phyloP scores from a whole-genome alignment of 1,140 invertebrate genomes.

The Mercenaria mercenaria region DNA sequence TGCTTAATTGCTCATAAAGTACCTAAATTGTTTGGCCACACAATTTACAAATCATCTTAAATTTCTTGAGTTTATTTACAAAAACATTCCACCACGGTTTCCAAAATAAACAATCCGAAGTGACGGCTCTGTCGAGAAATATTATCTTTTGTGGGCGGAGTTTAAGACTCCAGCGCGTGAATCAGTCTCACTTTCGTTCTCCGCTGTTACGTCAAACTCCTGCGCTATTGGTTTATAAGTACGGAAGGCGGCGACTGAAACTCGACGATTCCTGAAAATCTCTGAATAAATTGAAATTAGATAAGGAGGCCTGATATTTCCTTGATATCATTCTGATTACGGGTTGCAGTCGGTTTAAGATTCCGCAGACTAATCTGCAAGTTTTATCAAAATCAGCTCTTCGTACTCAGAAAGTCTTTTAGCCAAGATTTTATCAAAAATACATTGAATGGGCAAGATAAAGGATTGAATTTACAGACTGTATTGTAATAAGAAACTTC shows the following conservation, averaged over 20 bases:
- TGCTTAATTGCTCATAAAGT: constrained; percentile 58
- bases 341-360: neutral
- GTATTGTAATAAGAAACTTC: constrained; percentile 41
- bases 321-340: constrained; percentile 63
- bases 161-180: neutral
- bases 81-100: constrained; percentile 56
- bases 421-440: constrained; percentile 39
- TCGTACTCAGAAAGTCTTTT: neutral
- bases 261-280: constrained; percentile 34
- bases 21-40: constrained; percentile 63
- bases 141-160: constrained; percentile 8
- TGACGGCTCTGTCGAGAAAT: constrained; percentile 19
- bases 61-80: constrained; percentile 64
- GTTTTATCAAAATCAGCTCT: constrained; percentile 28
- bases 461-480: constrained; percentile 37
- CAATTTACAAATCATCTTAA: constrained; percentile 58
- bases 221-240: neutral
- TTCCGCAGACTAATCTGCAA: constrained; percentile 34
- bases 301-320: constrained; percentile 48
- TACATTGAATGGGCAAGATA: constrained; percentile 40
- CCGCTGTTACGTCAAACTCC: neutral
- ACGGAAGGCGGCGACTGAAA: neutral
- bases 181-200: constrained; percentile 31
- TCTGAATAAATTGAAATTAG: constrained; percentile 25
- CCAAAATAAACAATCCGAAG: constrained; percentile 51